A percentile compares a stretch with the other conserved stretches of the same genome.
Evolutionary conservation across 2,797 vertebrate species (phyloP).

Genomic region (Enteromius fasciolatus): DNA sequence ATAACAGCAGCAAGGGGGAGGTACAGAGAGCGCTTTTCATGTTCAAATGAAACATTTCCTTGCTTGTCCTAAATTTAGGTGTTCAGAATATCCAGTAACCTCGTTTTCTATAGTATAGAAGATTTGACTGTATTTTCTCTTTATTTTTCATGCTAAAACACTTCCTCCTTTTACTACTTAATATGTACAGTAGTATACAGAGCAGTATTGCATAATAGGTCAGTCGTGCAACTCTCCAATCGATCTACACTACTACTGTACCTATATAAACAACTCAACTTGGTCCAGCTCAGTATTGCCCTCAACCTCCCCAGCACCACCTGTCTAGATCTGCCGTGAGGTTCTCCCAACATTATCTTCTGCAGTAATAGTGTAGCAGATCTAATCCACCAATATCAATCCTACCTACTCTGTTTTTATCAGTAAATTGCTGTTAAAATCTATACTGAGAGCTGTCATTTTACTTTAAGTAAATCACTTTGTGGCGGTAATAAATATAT

Average conservation of each 20-base stretch:
- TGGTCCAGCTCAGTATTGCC: not conserved
- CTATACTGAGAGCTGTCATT: not conserved
- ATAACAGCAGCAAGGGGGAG: not conserved
- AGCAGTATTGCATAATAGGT: not conserved
- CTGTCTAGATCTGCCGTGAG: not conserved
- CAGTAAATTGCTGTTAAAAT: too few species aligned
- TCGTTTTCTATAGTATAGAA: not conserved
- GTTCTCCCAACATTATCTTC: not conserved
- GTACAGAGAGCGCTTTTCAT: slow-evolving; percentile 49
- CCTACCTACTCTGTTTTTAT: not conserved
- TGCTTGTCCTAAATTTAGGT: slow-evolving; percentile 2
- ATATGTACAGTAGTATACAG: not conserved
- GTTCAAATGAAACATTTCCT: slow-evolving; percentile 23
- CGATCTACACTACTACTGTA: not conserved
- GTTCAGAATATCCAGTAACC: not conserved
- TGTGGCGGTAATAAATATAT: not conserved
- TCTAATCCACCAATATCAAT: not conserved
- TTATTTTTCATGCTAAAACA: not conserved
- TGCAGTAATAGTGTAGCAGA: not conserved
- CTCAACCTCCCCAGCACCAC: not conserved
- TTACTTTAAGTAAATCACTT: not conserved
- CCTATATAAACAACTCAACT: not conserved
- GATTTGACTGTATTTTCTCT: not conserved
- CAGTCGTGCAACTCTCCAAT: not conserved
- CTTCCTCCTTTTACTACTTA: not conserved